A percentile compares a stretch with the other conserved stretches of the same genome.
Conservation (phyloP, 2,113 vertebrate species). For the Rallus limicola region DNA sequence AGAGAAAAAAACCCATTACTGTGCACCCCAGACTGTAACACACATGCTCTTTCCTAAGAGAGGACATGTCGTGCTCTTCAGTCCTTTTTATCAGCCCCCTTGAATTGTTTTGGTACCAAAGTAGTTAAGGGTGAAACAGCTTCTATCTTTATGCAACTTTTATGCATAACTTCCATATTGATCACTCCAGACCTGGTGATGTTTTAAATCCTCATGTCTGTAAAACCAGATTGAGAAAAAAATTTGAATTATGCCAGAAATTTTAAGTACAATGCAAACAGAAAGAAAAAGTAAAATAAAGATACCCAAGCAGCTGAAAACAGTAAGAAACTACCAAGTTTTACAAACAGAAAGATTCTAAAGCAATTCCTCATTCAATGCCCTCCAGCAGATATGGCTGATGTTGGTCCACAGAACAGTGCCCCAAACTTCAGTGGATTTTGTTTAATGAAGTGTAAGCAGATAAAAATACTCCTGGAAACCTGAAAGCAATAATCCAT, state of each 20-base stretch:
- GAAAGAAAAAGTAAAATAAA: fast-evolving
- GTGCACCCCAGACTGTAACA: constrained; percentile 22
- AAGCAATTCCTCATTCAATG: not conserved
- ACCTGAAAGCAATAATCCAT: not conserved
- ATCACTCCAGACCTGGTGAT: not conserved
- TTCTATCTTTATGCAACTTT: not conserved
- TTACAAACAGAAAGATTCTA: not conserved
- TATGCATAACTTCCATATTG: not conserved
- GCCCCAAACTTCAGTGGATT: not conserved
- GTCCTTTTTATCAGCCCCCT: not conserved
- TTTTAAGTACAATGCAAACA: not conserved
- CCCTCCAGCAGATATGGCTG: fast-evolving
- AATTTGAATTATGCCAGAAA: not conserved
- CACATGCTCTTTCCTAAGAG: not conserved
- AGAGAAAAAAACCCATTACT: not conserved
- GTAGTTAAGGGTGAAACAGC: not conserved
- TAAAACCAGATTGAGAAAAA: not conserved
- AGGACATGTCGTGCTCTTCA: not conserved
- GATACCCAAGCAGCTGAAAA: not conserved
- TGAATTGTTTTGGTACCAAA: not conserved
- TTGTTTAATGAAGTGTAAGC: not conserved
- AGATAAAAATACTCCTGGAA: not conserved
- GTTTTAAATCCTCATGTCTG: not conserved
- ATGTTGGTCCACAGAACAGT: not conserved
- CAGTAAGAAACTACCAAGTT: not conserved